Evolutionary conservation across 2,888 invertebrate genomes (phyloP).

Genomic region (Cosmopolites sordidus): DNA sequence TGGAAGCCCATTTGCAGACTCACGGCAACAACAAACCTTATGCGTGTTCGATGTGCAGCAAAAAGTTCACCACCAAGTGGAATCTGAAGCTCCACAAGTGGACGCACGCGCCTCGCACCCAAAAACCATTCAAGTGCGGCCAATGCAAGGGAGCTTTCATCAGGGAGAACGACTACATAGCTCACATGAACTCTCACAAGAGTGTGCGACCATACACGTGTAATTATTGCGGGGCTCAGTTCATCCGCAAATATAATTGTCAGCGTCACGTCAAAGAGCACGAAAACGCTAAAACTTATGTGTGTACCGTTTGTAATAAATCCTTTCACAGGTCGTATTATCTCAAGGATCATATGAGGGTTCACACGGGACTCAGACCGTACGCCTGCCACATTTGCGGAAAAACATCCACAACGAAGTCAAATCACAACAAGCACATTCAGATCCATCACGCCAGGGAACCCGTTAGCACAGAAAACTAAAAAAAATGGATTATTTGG

Average conservation of each 20-base stretch:
- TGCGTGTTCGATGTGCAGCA: constrained; percentile 77
- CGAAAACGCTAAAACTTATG: constrained; percentile 71
- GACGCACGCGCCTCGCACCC: constrained; percentile 79
- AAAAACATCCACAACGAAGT: constrained; percentile 83
- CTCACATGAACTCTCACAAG: constrained; percentile 83
- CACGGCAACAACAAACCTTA: constrained; percentile 75
- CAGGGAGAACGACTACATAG: constrained; percentile 71
- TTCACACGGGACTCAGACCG: constrained; percentile 77
- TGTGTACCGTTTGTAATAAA: constrained; percentile 75
- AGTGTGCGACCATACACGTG: constrained; percentile 82
- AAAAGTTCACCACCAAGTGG: constrained; percentile 85
- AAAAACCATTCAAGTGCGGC: constrained; percentile 81
- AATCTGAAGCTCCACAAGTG: constrained; percentile 84
- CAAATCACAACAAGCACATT: constrained; percentile 86
- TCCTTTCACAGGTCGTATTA: constrained; percentile 84
- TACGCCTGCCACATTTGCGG: constrained; percentile 85
- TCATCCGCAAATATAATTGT: constrained; percentile 84
- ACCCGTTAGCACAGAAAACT: constrained; percentile 79
- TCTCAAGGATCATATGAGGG: constrained; percentile 80
- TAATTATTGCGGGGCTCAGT: constrained; percentile 85
- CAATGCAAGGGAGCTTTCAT: constrained; percentile 82
- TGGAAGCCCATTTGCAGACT: constrained; percentile 74
- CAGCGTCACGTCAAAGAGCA: constrained; percentile 81
- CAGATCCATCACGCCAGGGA: constrained; percentile 86
- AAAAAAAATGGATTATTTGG: constrained; percentile 30